Evolutionary conservation across 2,888 invertebrate genomes (phyloP).

Genomic region (Eristalinus sepulchralis): DNA sequence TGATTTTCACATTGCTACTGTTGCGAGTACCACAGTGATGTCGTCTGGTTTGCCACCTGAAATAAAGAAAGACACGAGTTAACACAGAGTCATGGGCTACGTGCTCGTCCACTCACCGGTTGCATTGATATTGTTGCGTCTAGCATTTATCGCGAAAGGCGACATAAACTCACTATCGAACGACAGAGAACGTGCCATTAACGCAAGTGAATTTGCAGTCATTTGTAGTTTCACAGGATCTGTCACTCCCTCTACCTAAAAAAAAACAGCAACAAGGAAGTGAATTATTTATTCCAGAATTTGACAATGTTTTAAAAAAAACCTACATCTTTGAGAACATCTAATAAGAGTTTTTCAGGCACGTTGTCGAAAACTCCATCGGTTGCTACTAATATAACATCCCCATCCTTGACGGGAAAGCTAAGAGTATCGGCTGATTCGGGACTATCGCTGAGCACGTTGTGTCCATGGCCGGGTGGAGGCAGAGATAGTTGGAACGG

Average conservation of each 20-base stretch:
- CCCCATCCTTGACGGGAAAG: slow-evolving; percentile 93
- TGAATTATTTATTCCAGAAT: no score
- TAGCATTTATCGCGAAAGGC: slow-evolving; percentile 96
- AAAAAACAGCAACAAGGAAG: not conserved
- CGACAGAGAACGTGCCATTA: slow-evolving; percentile 96
- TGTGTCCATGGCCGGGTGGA: slow-evolving; percentile 92
- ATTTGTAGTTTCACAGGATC: slow-evolving; percentile 91
- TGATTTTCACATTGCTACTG: slow-evolving; percentile 87
- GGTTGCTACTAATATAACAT: slow-evolving; percentile 96
- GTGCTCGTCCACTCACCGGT: slow-evolving; percentile 85
- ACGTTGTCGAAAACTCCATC: slow-evolving; percentile 99
- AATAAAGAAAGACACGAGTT: slow-evolving; percentile 59
- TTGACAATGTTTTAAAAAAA: no score
- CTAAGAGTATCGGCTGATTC: slow-evolving; percentile 94
- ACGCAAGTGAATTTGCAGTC: slow-evolving; percentile 96
- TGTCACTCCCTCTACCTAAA: slow-evolving; percentile 84
- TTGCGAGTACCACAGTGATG: slow-evolving; percentile 97
- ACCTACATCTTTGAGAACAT: slow-evolving; percentile 88
- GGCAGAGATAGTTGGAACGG: slow-evolving; percentile 98
- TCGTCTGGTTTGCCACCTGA: slow-evolving; percentile 99
- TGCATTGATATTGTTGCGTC: slow-evolving; percentile 95
- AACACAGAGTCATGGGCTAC: not conserved
- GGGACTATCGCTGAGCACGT: slow-evolving; percentile 95
- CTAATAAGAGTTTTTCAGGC: slow-evolving; percentile 93
- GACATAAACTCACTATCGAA: slow-evolving; percentile 97